Conservation (phyloP, 2,797 vertebrate genomes). For the Leptodactylus fallax region DNA sequence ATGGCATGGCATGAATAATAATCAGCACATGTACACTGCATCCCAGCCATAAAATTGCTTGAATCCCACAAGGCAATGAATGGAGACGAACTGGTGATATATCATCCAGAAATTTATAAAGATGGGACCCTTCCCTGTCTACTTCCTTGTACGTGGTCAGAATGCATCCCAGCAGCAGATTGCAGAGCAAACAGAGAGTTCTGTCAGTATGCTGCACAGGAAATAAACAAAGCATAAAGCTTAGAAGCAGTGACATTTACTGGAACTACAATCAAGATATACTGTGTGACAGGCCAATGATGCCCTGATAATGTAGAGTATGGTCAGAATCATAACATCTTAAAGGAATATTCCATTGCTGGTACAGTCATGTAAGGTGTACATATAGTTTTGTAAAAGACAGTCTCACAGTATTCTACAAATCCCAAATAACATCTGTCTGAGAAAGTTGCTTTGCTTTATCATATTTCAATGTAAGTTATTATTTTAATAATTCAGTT, state of each 20-base stretch:
- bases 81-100: constrained; percentile 43
- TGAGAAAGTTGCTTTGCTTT: no score
- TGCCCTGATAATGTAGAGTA: constrained; percentile 1
- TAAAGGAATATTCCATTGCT: not conserved
- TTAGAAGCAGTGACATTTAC: constrained; percentile 33
- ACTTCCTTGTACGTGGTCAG: constrained; percentile 42
- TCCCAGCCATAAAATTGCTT: constrained; percentile 56
- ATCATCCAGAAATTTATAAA: constrained; percentile 58
- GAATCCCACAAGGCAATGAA: constrained; percentile 58
- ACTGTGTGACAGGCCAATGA: constrained; percentile 26
- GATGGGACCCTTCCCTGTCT: constrained; percentile 21
- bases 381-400: no score
- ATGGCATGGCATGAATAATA: constrained; percentile 57
- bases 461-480: no score
- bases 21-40: constrained; percentile 51
- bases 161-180: constrained; percentile 9
- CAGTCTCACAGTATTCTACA: no score
- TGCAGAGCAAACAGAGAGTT: not conserved
- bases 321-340: not conserved
- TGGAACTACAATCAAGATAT: constrained; percentile 11
- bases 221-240: constrained; percentile 28
- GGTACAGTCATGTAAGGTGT: no score
- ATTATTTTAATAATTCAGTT: no score
- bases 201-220: not conserved
- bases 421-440: no score